Conservation (phyloP, 2,797 vertebrate species). For the Anas acuta region DNA sequence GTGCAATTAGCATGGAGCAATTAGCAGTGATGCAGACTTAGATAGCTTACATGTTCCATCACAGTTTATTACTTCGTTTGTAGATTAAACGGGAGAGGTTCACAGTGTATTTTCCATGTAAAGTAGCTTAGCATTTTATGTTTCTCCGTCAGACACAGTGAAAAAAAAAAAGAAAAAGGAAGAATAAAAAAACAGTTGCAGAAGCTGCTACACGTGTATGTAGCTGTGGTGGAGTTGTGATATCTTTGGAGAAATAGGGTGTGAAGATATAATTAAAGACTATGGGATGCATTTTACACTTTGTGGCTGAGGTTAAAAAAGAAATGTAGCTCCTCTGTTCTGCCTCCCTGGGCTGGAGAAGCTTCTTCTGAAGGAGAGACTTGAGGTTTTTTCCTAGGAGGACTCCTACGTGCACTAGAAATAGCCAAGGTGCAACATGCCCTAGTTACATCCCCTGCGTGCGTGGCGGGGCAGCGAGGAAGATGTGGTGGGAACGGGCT, state of each 20-base stretch:
- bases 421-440: background rate
- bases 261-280: constrained; percentile 57
- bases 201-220: background rate
- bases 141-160: constrained; percentile 29
- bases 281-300: background rate
- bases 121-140: constrained; percentile 20
- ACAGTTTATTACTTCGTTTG: background rate
- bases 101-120: constrained; percentile 15
- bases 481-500: background rate
- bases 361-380: constrained; percentile 13
- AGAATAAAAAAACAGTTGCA: background rate
- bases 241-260: constrained; percentile 50
- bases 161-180: background rate
- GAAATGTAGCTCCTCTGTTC: background rate
- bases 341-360: background rate
- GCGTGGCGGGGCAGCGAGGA: rapidly evolving
- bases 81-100: constrained; percentile 27
- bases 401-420: constrained; percentile 47
- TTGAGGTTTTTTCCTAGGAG: background rate
- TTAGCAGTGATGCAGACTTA: constrained; percentile 5
- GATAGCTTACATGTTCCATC: background rate
- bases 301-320: constrained; percentile 24
- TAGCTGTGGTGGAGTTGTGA: constrained; percentile 11
- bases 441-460: constrained; percentile 27
- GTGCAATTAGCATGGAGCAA: background rate